Percentiles rank a stretch among this genome's conserved stretches.
phyloP scores from a whole-genome alignment of 2,888 invertebrate species.

The Carterocephalus palaemon region DNA sequence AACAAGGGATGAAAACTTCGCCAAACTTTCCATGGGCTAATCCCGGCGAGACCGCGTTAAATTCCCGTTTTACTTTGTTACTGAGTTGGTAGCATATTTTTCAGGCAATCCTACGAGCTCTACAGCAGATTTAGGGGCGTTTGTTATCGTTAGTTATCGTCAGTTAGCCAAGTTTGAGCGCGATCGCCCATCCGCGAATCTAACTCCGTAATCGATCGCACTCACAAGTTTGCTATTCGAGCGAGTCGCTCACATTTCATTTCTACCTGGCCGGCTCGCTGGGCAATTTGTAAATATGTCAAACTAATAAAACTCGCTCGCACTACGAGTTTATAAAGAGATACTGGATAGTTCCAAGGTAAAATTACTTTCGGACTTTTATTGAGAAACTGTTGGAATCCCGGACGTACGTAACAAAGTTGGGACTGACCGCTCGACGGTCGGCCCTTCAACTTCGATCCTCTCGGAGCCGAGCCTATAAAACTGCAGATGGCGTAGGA shows the following conservation, averaged over 20 bases:
- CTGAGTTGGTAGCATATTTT: constrained; percentile 66
- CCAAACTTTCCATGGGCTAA: constrained; percentile 67
- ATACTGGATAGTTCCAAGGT: constrained; percentile 56
- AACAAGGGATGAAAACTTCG: constrained; percentile 71
- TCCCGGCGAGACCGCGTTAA: constrained; percentile 64
- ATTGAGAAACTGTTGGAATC: constrained; percentile 59
- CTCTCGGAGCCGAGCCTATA: constrained; percentile 47
- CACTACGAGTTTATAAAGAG: constrained; percentile 53
- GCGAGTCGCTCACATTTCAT: constrained; percentile 29
- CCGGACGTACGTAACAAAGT: constrained; percentile 56
- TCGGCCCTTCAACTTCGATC: constrained; percentile 50
- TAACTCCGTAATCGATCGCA: constrained; percentile 33
- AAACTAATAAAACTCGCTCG: constrained; percentile 47
- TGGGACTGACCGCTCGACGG: constrained; percentile 54
- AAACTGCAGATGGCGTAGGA: constrained; percentile 53
- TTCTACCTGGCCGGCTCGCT: constrained; percentile 26
- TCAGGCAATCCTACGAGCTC: constrained; percentile 58
- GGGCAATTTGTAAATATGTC: constrained; percentile 39
- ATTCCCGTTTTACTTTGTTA: constrained; percentile 72
- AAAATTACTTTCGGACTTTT: constrained; percentile 65
- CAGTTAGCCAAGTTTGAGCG: constrained; percentile 47
- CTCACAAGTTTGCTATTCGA: constrained; percentile 28
- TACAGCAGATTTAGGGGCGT: constrained; percentile 59
- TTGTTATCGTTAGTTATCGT: constrained; percentile 70
- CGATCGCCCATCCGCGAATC: constrained; percentile 28